Evolutionary conservation across 2,113 vertebrate species (phyloP).

Genomic region (Xiphorhynchus elegans): DNA sequence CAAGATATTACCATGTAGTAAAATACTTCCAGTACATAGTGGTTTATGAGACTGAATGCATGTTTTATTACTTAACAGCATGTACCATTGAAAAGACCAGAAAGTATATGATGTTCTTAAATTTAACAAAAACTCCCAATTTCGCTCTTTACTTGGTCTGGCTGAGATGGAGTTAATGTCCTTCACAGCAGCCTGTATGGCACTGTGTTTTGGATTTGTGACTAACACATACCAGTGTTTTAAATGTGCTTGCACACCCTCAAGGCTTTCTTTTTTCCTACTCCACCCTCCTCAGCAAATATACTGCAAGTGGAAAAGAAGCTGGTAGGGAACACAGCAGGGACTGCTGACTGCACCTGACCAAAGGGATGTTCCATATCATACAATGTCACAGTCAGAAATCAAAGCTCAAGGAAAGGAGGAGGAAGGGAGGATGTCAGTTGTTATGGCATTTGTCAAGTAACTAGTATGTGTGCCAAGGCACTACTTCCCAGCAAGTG

Average conservation of each 20-base stretch:
- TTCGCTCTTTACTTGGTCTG: background rate
- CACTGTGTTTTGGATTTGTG: background rate
- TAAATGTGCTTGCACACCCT: background rate
- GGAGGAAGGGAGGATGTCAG: background rate
- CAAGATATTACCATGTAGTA: background rate
- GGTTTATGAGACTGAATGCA: conserved; percentile 25
- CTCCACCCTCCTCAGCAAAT: rapidly evolving
- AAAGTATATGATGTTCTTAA: background rate
- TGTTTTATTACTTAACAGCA: background rate
- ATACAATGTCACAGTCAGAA: background rate
- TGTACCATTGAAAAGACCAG: background rate
- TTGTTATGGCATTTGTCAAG: background rate
- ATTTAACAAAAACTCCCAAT: background rate
- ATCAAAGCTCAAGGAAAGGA: background rate
- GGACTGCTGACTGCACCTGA: background rate
- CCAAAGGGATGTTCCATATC: background rate
- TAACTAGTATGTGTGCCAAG: rapidly evolving
- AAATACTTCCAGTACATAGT: conserved; percentile 16
- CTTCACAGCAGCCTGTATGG: background rate
- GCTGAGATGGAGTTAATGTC: background rate
- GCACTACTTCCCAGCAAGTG: background rate
- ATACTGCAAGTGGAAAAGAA: background rate
- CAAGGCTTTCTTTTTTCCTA: background rate
- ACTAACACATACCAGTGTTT: background rate
- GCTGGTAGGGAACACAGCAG: background rate